phyloP scores from a whole-genome alignment of 2,888 invertebrate species.

The Mesoligia furuncula region DNA sequence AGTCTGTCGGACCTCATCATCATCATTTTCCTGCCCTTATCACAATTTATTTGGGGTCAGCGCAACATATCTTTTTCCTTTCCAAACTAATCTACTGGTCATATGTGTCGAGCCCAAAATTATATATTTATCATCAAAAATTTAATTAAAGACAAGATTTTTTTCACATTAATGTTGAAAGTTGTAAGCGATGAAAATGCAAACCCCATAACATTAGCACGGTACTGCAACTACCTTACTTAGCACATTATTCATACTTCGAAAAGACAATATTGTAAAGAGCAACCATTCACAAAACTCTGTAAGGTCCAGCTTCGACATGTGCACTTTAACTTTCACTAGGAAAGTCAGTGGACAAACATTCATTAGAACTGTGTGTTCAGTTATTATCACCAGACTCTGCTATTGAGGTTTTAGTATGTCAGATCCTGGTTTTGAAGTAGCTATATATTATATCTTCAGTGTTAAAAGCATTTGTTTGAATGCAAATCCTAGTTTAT shows the following conservation, averaged over 20 bases:
- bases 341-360: conserved; percentile 62
- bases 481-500: too few relatives aligned
- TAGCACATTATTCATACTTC: conserved; percentile 10
- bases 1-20: not conserved
- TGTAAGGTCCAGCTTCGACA: conserved; percentile 27
- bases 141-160: not conserved
- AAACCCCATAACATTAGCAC: not conserved
- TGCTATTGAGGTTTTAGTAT: not conserved
- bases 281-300: conserved; percentile 29
- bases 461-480: not conserved
- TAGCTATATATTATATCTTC: not conserved
- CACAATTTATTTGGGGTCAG: too few relatives aligned
- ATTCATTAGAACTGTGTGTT: conserved; percentile 51
- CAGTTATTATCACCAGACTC: conserved; percentile 28
- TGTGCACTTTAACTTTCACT: conserved; percentile 67
- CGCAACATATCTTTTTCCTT: not conserved
- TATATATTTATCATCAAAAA: not conserved
- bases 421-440: conserved; percentile 29
- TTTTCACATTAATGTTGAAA: not conserved
- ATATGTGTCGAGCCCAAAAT: not conserved
- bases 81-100: not conserved
- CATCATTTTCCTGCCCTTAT: not conserved
- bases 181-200: not conserved
- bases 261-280: conserved; percentile 13
- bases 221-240: conserved; percentile 6